Evolutionary conservation across 2,113 vertebrate genomes (phyloP), one percentile per base, ranked within the genome.

Genomic region (Grammomys dolichurus): DNA sequence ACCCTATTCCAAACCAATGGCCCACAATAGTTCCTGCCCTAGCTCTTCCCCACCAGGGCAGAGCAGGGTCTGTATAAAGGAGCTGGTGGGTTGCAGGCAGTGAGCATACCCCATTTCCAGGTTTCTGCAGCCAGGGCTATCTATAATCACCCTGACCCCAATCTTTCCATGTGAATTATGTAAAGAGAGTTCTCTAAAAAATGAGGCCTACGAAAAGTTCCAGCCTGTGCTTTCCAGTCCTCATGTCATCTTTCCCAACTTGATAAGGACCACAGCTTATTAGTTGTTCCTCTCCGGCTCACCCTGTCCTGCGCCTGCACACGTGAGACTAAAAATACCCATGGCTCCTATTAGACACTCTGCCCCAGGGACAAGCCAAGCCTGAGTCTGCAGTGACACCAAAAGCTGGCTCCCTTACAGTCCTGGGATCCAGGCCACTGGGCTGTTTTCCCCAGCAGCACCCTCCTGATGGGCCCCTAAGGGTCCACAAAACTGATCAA

Each of bases 251-350:
- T 91, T 97, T 75, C 65, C 91, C 89, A 94, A 85, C 89, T 96
- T 95, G 89, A 85, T 93, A 95, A 95, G 89, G 96, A 91, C 89
- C 70, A 20, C 16, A 70, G 96, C 91, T 97, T 96, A 95, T 96
- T 96, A 97, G 93, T 91, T 91, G 88, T 96, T 95, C 96, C 92
- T 28, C 5, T 80, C 92, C 58, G 75, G 95, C 54, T 96, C 10
- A 12, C 82, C 76, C 28, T 96, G 87, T 81, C 96, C 93, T 97
- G 96, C 73, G 96, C 78, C 91, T 94, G 95, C 96, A 96, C 96
- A 97, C 56, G 96, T 96, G 96, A 97, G 93, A 77, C 97, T 98
- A 97, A 97, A 98, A 98, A 98, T 97, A 97, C 90, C 93, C 93
- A 0, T 6, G 3, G 80, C 87, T 97, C 78, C 93, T 95, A 87